Conservation (phyloP, 2,888 invertebrate species). For the Thyatira batis region DNA sequence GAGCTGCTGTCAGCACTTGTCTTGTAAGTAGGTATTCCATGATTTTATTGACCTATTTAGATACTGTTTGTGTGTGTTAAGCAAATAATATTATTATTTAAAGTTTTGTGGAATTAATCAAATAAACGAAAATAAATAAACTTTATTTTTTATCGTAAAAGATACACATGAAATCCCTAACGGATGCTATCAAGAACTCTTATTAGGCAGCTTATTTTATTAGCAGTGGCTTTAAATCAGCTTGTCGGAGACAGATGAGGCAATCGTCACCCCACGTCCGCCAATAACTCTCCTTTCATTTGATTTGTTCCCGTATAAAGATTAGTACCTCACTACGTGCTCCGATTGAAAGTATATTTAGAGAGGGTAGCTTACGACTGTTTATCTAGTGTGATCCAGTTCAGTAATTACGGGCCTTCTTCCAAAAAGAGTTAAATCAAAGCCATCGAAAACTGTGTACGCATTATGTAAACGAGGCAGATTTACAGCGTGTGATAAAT, state of each 20-base stretch:
- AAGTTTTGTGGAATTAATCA: too few relatives aligned
- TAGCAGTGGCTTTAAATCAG: slow-evolving; percentile 54
- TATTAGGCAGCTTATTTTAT: slow-evolving; percentile 60
- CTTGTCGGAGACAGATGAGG: slow-evolving; percentile 45
- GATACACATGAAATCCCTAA: slow-evolving; percentile 7
- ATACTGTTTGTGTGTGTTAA: too few relatives aligned
- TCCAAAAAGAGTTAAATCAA: slow-evolving; percentile 11
- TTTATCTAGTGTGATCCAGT: slow-evolving; percentile 33
- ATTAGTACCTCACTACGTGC: slow-evolving; percentile 43
- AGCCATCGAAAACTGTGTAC: slow-evolving; percentile 5
- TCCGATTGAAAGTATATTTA: slow-evolving; percentile 25
- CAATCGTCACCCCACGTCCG: slow-evolving; percentile 54
- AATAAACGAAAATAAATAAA: too few relatives aligned
- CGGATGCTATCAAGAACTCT: slow-evolving; percentile 32
- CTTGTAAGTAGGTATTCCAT: too few relatives aligned
- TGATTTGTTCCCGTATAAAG: slow-evolving; percentile 46
- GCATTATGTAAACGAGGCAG: slow-evolving; percentile 61
- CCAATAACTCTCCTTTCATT: slow-evolving; percentile 50
- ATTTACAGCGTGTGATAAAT: slow-evolving; percentile 74
- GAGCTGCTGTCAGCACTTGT: too few relatives aligned
- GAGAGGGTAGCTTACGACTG: slow-evolving; percentile 19
- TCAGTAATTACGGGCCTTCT: slow-evolving; percentile 30
- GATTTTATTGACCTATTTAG: too few relatives aligned
- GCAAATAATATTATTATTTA: too few relatives aligned
- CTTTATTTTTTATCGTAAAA: not conserved